Percentiles rank a stretch among this genome's conserved stretches.
These are phyloP conservation scores for Raillietiella orientalis DNA, from an alignment of 2,888 invertebrate species.

Conservation along the genomic window DNA sequence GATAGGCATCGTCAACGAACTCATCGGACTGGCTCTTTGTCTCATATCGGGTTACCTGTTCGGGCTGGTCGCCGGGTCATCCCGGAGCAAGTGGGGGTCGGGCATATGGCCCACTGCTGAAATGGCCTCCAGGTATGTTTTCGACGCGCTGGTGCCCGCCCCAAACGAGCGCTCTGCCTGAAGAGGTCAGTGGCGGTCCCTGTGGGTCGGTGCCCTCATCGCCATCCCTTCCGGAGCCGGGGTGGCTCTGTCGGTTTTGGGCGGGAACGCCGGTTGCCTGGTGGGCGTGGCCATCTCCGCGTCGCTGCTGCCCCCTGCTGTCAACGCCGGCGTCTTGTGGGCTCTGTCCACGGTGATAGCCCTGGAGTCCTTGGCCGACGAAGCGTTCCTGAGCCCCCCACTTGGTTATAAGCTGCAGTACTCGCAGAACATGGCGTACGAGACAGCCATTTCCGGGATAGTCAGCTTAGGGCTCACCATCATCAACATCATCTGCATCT, in stretches of 20 bases:
- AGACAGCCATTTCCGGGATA: slow-evolving; percentile 40
- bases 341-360: no score
- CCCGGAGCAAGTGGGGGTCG: slow-evolving; percentile 20
- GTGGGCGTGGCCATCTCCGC: slow-evolving; percentile 55
- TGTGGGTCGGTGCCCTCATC: slow-evolving; percentile 34
- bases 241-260: slow-evolving; percentile 38
- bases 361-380: no score
- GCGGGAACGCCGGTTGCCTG: slow-evolving; percentile 38
- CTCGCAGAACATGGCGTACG: slow-evolving; percentile 35
- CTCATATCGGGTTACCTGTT: slow-evolving; percentile 30
- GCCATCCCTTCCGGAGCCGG: slow-evolving; percentile 43
- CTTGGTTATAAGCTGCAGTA: slow-evolving; percentile 21
- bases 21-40: slow-evolving; percentile 28
- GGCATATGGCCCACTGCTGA: slow-evolving; percentile 28
- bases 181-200: slow-evolving; percentile 27
- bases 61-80: slow-evolving; percentile 25
- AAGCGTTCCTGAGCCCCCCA: slow-evolving; percentile 1
- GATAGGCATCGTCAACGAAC: slow-evolving; percentile 28
- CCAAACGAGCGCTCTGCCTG: slow-evolving; percentile 7
- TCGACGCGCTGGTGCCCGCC: no score
- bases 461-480: slow-evolving; percentile 44
- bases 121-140: slow-evolving; percentile 22
- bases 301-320: slow-evolving; percentile 41
- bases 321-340: no score
- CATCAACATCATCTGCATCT: slow-evolving; percentile 50